Evolutionary conservation across 1,140 invertebrate genomes (phyloP).

Genomic region (Onthophagus taurus): DNA sequence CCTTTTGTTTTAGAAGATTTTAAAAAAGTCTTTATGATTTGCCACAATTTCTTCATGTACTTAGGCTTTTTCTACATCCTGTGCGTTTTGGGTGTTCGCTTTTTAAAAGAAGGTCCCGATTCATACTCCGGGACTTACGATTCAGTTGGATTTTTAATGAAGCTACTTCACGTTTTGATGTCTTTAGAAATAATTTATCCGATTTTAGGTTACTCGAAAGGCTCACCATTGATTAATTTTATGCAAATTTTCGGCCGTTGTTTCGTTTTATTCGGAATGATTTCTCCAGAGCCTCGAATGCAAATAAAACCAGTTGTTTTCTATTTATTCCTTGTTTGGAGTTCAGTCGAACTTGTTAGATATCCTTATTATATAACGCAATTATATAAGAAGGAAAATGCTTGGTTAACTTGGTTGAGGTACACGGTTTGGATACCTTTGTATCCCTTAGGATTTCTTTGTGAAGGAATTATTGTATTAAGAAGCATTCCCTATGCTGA

Average conservation of each 20-base stretch:
- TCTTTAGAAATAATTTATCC: conserved; percentile 85
- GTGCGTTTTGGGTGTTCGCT: conserved; percentile 62
- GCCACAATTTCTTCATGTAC: conserved; percentile 89
- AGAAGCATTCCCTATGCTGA: conserved; percentile 83
- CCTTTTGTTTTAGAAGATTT: conserved; percentile 59
- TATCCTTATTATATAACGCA: conserved; percentile 88
- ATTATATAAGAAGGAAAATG: conserved; percentile 62
- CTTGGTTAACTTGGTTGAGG: conserved; percentile 80
- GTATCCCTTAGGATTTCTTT: conserved; percentile 81
- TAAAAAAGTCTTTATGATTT: conserved; percentile 75
- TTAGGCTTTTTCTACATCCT: conserved; percentile 76
- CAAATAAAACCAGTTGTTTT: conserved; percentile 80
- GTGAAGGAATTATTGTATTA: conserved; percentile 73
- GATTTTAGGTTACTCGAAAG: conserved; percentile 78
- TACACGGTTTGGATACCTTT: conserved; percentile 90
- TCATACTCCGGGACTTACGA: conserved; percentile 66
- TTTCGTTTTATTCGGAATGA: conserved; percentile 74
- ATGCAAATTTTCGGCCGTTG: conserved; percentile 67
- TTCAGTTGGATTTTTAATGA: conserved; percentile 67
- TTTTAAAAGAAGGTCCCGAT: conserved; percentile 61
- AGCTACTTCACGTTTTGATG: conserved; percentile 73
- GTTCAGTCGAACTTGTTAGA: conserved; percentile 70
- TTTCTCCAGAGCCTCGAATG: conserved; percentile 75
- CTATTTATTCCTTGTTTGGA: conserved; percentile 78
- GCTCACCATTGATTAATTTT: conserved; percentile 50